Evolutionary conservation across 2,888 invertebrate species (phyloP), one percentile per base, ranked within the genome.

Genomic region (Drosophila macrospina): DNA sequence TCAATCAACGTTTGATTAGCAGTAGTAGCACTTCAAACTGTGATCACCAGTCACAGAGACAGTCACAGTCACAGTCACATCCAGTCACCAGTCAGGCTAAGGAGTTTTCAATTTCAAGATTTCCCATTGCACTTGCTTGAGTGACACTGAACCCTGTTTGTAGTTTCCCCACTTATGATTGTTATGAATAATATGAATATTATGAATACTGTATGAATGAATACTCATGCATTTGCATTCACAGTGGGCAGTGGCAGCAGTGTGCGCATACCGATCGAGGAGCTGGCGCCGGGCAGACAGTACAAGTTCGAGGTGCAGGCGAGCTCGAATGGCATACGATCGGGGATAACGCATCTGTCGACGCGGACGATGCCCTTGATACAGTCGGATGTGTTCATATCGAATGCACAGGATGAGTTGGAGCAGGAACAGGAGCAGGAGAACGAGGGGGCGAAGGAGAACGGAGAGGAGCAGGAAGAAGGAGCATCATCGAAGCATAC

Each of bases 381-480:
- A 74, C 97, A 97, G 86, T 98, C 98, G 2, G 98, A 98, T 92
- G 96, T 98, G 70, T 96, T 96, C 41, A 96, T 97, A 42, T 97
- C 98, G 32, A 96, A 95, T 90, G 96, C 96, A 88, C 80, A 81
- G 8, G 86, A 89, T n/a, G 94, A 95, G 54, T 95, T 95, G 16
- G 56, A 51, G 78, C 28, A 84, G 86, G 39, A 47, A 15, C 56
- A 6, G 2, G 95, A 95, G 75, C 94, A 94, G 63, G 64, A 94
- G 95, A 28, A 28, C 0, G 93, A n/a, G n/a, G n/a, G n/a, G n/a
- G n/a, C n/a, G n/a, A n/a, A n/a, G 95, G 0, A 94, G 95, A 82
- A 94, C 95, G 0, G 93, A 96, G 56, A 95, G 16, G 52, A 60
- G 2, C 41, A n/a, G 13, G 81, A 86, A 13, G 79, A 84, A 39